phyloP scores from a whole-genome alignment of 2,888 invertebrate genomes.

The Autographa pulchrina region DNA sequence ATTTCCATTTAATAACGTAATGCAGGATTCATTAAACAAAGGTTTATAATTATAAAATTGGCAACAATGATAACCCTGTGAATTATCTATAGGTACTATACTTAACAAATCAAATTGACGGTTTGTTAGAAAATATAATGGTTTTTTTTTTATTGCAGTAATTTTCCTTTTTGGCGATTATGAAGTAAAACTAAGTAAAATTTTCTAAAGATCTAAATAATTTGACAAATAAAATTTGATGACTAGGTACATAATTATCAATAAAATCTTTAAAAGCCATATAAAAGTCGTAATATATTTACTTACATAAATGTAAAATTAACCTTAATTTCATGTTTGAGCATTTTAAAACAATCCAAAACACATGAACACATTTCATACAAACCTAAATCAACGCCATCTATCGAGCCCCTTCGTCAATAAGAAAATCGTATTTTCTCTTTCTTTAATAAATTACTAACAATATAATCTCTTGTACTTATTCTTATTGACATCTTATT shows the following conservation, averaged over 20 bases:
- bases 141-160: background rate
- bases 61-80: conserved; percentile 2
- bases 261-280: conserved; percentile 2
- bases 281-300: conserved; percentile 29
- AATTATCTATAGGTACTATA: background rate
- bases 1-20: background rate
- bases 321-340: conserved; percentile 35
- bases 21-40: background rate
- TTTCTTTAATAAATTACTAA: conserved; percentile 31
- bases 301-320: conserved; percentile 30
- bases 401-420: conserved; percentile 14
- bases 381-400: conserved; percentile 26
- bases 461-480: conserved; percentile 60
- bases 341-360: conserved; percentile 33
- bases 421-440: conserved; percentile 38
- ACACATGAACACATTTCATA: conserved; percentile 18
- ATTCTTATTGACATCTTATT: conserved; percentile 51
- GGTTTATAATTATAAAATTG: background rate
- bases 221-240: background rate
- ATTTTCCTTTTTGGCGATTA: background rate
- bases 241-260: conserved; percentile 8
- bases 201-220: background rate
- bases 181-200: background rate
- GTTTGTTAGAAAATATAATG: background rate
- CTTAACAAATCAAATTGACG: background rate